phyloP scores from a whole-genome alignment of 2,797 vertebrate species.

The Sitta carolinensis region DNA sequence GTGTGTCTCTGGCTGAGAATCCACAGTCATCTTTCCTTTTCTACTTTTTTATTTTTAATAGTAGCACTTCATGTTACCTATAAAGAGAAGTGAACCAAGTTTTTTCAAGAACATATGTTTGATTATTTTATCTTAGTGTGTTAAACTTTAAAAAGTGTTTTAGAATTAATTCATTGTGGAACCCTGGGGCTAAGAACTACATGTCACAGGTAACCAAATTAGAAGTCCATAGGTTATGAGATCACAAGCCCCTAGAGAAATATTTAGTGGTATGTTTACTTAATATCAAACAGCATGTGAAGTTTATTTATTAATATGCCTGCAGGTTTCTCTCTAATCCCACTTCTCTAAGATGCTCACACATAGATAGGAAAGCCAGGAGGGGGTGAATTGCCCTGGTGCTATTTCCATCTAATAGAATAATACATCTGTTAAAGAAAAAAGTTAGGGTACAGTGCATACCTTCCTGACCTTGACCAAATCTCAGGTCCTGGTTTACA shows the following conservation, averaged over 20 bases:
- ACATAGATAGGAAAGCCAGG: conserved; percentile 70
- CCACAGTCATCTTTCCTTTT: neutral
- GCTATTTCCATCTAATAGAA: conserved; percentile 70
- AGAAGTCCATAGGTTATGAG: conserved; percentile 79
- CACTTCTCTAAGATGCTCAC: conserved; percentile 75
- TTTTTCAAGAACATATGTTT: neutral
- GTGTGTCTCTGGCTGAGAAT: neutral
- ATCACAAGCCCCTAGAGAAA: conserved; percentile 76
- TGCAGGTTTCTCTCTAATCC: conserved; percentile 82
- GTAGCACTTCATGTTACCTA: neutral
- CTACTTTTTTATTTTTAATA: neutral
- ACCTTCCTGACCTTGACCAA: conserved; percentile 56
- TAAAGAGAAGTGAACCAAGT: neutral
- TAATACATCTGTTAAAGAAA: conserved; percentile 60
- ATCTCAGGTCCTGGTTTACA: neutral
- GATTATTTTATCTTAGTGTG: conserved; percentile 20
- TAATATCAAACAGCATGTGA: conserved; percentile 83
- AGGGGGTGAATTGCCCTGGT: conserved; percentile 72
- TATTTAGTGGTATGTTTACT: conserved; percentile 80
- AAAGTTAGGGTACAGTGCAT: conserved; percentile 34
- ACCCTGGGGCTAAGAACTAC: conserved; percentile 48
- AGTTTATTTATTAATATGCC: conserved; percentile 85
- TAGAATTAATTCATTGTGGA: conserved; percentile 70
- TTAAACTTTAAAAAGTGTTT: conserved; percentile 52
- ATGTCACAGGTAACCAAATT: conserved; percentile 79